Evolutionary conservation across 2,113 vertebrate genomes (phyloP).

Genomic region (Phoenicopterus ruber): DNA sequence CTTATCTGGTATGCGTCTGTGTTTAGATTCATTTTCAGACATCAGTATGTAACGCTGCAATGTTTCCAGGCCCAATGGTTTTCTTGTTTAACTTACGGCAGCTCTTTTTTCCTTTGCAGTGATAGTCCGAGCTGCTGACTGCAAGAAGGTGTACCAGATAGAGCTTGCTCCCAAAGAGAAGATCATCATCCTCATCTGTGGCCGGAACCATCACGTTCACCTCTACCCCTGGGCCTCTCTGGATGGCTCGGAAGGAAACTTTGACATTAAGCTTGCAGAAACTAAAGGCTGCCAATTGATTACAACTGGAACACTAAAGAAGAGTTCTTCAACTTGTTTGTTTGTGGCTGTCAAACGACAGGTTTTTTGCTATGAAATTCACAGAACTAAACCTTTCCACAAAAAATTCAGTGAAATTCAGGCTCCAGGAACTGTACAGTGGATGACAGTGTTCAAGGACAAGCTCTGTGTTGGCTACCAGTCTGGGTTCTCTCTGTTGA

Average conservation of each 20-base stretch:
- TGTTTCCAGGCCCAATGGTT: not conserved
- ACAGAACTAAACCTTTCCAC: conserved; percentile 83
- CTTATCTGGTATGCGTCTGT: not conserved
- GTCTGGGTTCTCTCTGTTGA: conserved; percentile 92
- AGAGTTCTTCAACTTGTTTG: conserved; percentile 81
- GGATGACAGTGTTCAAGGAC: conserved; percentile 89
- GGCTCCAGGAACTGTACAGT: conserved; percentile 88
- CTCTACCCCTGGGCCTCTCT: conserved; percentile 88
- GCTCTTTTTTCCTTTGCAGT: conserved; percentile 70
- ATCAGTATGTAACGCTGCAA: not conserved
- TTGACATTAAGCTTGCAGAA: conserved; percentile 89
- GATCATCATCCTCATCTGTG: conserved; percentile 85
- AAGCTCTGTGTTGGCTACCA: conserved; percentile 93
- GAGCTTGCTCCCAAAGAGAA: conserved; percentile 89
- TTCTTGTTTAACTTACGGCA: not conserved
- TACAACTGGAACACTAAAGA: conserved; percentile 77
- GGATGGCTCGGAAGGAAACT: conserved; percentile 84
- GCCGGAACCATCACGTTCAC: conserved; percentile 90
- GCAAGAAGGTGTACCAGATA: conserved; percentile 94
- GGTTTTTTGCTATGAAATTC: conserved; percentile 91
- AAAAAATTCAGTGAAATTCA: conserved; percentile 86
- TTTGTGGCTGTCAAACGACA: conserved; percentile 91
- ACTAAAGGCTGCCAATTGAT: conserved; percentile 94
- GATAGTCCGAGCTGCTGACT: conserved; percentile 92
- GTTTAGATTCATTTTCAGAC: not conserved